Base-by-base conservation (phyloP, 2,888 invertebrate species). In the Torymus texanus region DNA sequence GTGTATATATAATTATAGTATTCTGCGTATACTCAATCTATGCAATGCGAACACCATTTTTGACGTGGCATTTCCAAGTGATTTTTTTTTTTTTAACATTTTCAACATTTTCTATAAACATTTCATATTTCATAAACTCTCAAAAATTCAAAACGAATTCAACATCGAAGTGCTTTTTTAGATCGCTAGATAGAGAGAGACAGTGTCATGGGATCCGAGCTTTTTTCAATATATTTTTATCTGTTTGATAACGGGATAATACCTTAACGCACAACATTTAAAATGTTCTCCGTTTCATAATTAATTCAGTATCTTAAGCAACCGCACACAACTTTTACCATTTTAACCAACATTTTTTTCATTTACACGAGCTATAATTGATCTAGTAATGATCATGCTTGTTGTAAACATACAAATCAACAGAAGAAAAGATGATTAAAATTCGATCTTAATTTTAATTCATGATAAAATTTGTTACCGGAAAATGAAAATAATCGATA, bases 171-270 rank as follows among this genome's bases (percentile, higher is more conserved):
- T 81, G 56, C 56, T 72, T 62, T 41, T 2, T 13, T 76, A 73
- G n/a, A 73, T 75, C n/a, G 5, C 56, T 78, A 75, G 24, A 63
- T 70, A 79, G 53, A 81, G 76, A 79, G 79, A 73, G 72, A 72
- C 41, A 75, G 70, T 72, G 76, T 72, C 61, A 72, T 58, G 61
- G 58, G 66, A 29, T 76, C 67, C 63, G 62, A 76, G 51, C 51
- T 65, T 63, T 71, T 72, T 75, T 71, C 10, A n/a, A 55, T 59
- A 62, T 41, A 29, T 51, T 58, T 66, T 21, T 14, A 59, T 13
- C 62, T 61, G 21, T 59, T 63, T 41, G 41, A 8, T 8, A 5
- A 63, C 53, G 3, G 13, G 51, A 51, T 63, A 14, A n/a, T 68
- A 56, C 18, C 16, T 14, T n/a, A 13, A 59, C 18, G 51, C 53